Base-by-base conservation (phyloP, 2,888 invertebrate genomes). In the Onthophagus sagittarius region DNA sequence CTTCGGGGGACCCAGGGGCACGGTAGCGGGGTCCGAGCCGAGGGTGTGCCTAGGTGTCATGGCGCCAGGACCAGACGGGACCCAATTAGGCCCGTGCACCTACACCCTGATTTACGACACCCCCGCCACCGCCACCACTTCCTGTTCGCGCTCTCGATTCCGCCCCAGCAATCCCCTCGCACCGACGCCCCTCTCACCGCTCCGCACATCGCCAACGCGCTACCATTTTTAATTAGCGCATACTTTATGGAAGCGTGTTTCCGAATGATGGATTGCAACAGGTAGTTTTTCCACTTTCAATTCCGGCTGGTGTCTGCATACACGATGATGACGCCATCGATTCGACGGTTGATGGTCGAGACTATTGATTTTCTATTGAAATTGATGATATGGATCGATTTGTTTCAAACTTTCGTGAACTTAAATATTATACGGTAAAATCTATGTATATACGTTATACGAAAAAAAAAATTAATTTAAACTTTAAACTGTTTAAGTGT, bases 71-170 rank as follows among this genome's bases (percentile, higher is more conserved):
- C 81, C 83, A 83, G 83, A 83, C 83, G 81, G 81, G 79, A 82
- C 82, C 84, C 84, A 84, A 84, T 84, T 84, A 84, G 84, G 81
- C 81, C 80, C 79, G 83, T 81, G 81, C 83, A 84, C 84, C 83
- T 84, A 81, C 81, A 80, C 81, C 82, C 83, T 84, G 83, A 84
- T 84, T 84, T 84, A 84, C 82, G 83, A 81, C 82, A 81, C 82
- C 82, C 82, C 80, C 81, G 82, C 79, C 77, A 74, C 70, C 39
- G 53, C 63, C 15, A 70, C 80, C 79, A 82, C 82, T 84, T 84
- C 84, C 84, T 84, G 83, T 83, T 82, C 81, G 77, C 82, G 79
- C 71, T 53, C 39, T 72, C 62, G 70, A 73, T 71, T 69, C 75
- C 75, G 75, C 75, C 75, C 63, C 67, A 62, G 33, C 65, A 32